phyloP scores from a whole-genome alignment of 2,113 vertebrate genomes.

The Macquaria australasica region DNA sequence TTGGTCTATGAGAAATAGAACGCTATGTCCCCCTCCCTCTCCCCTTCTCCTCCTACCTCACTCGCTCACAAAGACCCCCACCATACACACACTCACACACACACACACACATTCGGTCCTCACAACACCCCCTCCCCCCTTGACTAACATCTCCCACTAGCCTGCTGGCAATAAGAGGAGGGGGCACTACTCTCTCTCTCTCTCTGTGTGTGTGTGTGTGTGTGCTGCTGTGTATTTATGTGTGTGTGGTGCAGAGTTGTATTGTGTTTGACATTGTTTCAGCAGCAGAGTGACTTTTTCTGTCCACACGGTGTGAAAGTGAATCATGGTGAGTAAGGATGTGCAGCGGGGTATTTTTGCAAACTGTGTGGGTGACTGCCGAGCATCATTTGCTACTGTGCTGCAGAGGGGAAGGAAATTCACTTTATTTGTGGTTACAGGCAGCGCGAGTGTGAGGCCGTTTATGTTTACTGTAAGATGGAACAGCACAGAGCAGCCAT shows the following conservation, averaged over 20 bases:
- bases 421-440: constrained; percentile 50
- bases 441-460: constrained; percentile 9
- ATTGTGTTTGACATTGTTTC: constrained; percentile 78
- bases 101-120: constrained; percentile 70
- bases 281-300: constrained; percentile 64
- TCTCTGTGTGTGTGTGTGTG: background rate
- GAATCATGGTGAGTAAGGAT: constrained; percentile 69
- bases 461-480: constrained; percentile 26
- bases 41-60: constrained; percentile 71
- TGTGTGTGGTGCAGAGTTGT: constrained; percentile 52
- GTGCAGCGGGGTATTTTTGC: constrained; percentile 74
- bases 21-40: constrained; percentile 76
- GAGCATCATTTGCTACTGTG: constrained; percentile 54
- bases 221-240: constrained; percentile 16
- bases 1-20: constrained; percentile 85
- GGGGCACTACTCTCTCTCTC: constrained; percentile 51
- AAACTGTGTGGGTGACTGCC: constrained; percentile 74
- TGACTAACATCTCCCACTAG: constrained; percentile 83
- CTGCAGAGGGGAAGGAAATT: constrained; percentile 60
- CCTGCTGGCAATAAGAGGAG: constrained; percentile 73
- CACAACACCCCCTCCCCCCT: constrained; percentile 81
- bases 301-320: constrained; percentile 70
- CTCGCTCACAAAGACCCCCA: constrained; percentile 79
- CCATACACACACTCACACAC: constrained; percentile 62
- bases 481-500: background rate